phyloP scores from a whole-genome alignment of 2,888 invertebrate genomes.

The Conchocele bisecta region DNA sequence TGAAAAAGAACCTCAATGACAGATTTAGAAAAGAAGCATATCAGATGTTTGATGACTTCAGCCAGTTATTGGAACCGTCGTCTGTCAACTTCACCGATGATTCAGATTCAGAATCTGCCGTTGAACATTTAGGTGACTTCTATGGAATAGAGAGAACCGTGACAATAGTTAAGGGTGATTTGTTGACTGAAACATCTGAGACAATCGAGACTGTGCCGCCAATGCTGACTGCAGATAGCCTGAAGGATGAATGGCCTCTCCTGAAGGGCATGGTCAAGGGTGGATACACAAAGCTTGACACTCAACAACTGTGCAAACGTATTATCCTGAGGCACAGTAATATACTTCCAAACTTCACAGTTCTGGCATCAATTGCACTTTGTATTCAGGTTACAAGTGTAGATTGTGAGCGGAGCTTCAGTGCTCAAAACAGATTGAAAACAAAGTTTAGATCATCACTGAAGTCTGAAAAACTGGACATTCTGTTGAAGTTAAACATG shows the following conservation, averaged over 20 bases:
- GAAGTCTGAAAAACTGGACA: too few relatives aligned
- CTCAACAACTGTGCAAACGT: neutral
- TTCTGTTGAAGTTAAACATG: too few relatives aligned
- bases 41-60: slow-evolving; percentile 14
- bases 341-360: slow-evolving; percentile 10
- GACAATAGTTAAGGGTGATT: slow-evolving; percentile 13
- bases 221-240: neutral
- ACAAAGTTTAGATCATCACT: slow-evolving; percentile 2
- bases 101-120: slow-evolving; percentile 1
- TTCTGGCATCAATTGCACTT: slow-evolving; percentile 22
- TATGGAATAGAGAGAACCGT: slow-evolving; percentile 22
- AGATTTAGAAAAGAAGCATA: slow-evolving; percentile 26
- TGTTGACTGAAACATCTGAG: neutral
- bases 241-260: slow-evolving; percentile 2
- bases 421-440: slow-evolving; percentile 32
- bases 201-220: neutral
- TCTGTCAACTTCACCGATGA: too few relatives aligned
- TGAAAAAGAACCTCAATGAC: slow-evolving; percentile 28
- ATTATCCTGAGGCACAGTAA: neutral
- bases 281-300: neutral
- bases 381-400: slow-evolving; percentile 37
- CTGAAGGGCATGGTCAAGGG: slow-evolving; percentile 19
- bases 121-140: slow-evolving; percentile 2
- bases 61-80: slow-evolving; percentile 23
- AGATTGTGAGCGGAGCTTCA: slow-evolving; percentile 30